A percentile compares a stretch with the other conserved stretches of the same genome.
Evolutionary conservation across 1,140 invertebrate species (phyloP).

Genomic region (Propsilocerus akamusi): DNA sequence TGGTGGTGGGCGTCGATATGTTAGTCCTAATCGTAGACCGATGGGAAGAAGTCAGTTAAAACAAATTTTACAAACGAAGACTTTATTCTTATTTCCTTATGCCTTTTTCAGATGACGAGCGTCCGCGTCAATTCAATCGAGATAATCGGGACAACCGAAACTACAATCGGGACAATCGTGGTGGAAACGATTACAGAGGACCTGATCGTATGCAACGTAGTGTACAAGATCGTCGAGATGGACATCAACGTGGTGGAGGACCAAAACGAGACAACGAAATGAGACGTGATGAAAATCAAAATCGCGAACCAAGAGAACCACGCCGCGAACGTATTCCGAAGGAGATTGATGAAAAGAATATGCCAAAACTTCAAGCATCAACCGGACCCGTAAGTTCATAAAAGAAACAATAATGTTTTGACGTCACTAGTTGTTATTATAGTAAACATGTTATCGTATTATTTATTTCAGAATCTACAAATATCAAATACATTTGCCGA

Average conservation of each 20-base stretch:
- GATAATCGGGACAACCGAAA: neutral
- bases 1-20: neutral
- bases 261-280: neutral
- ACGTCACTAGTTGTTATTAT: neutral
- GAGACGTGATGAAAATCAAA: neutral
- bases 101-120: neutral
- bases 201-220: neutral
- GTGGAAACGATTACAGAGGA: neutral
- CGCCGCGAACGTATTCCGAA: neutral
- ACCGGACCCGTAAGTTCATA: neutral
- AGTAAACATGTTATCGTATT: constrained; percentile 5
- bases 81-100: neutral
- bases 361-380: neutral
- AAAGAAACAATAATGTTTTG: neutral
- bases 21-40: neutral
- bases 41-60: neutral
- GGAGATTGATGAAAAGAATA: neutral
- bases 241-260: neutral
- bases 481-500: constrained; percentile 20
- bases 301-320: constrained; percentile 1
- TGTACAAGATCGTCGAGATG: neutral
- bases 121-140: neutral
- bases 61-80: neutral
- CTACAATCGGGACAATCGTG: neutral
- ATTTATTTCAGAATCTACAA: constrained; percentile 12